Evolutionary conservation across 1,140 invertebrate genomes (phyloP), one percentile per base, ranked within the genome.

Genomic region (Alviniconcha marisindica): DNA sequence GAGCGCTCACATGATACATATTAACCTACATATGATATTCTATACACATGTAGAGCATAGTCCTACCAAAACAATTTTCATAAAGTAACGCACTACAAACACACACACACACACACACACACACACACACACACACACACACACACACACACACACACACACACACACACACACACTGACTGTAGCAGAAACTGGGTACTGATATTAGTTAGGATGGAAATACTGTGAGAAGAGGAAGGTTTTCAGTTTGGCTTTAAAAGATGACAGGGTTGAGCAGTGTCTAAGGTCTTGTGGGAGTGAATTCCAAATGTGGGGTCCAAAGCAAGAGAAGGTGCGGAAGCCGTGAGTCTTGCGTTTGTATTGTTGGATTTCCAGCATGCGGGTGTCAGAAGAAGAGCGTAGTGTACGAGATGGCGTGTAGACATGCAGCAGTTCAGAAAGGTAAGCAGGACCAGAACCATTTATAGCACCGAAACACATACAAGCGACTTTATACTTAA

Each of bases 161-260:
- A 71, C 69, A 71, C 36, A 28, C 33, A 77, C 76, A 77, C 24
- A 51, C 21, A 51, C 76, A 77, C 40, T 10, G 21, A 42, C 33
- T 2, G 7, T 10, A 18, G 42, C 33, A 42, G 7, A 76, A 4
- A 42, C n/a, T n/a, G n/a, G n/a, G n/a, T n/a, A n/a, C n/a, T n/a
- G n/a, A n/a, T n/a, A n/a, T n/a, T n/a, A n/a, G n/a, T 12, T 40
- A 18, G 31, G 21, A 76, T 14, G 31, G 7, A 76, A 18, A 12
- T 36, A 76, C 63, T 0, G 14, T 31, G 24, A 33, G 14, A 66
- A 28, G 10, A 28, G 15, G 14, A 31, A 21, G 7, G n/a, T 15
- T 60, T 18, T 60, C 21, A 1, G 54, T 60, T 18, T 60, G 54
- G n/a, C n/a, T n/a, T n/a, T n/a, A n/a, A n/a, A n/a, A n/a, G n/a